Evolutionary conservation across 2,888 invertebrate species (phyloP).

Genomic region (Pteria penguin): DNA sequence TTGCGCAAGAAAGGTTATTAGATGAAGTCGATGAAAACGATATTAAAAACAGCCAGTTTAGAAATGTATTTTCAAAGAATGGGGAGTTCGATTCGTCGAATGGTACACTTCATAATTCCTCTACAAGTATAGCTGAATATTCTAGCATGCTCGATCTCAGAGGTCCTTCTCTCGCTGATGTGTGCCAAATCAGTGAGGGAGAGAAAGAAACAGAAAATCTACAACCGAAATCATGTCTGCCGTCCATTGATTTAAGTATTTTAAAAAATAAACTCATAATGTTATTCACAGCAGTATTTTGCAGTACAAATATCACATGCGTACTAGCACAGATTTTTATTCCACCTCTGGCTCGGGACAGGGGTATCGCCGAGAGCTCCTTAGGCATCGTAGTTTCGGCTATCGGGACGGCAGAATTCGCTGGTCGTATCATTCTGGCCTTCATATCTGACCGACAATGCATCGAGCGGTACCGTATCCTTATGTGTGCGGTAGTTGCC

Average conservation of each 20-base stretch:
- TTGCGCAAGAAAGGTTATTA: no score
- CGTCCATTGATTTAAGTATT: conserved; percentile 22
- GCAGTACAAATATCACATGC: conserved; percentile 5
- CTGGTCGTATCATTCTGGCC: conserved; percentile 6
- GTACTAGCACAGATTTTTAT: conserved; percentile 17
- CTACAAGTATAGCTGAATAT: no score
- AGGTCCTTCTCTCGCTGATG: no score
- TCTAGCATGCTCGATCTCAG: no score
- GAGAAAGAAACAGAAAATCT: no score
- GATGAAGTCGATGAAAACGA: no score
- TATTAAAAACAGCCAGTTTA: no score
- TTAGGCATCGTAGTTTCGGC: conserved; percentile 10
- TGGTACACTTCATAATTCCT: no score
- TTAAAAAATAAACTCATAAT: conserved; percentile 15
- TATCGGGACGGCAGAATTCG: conserved; percentile 18
- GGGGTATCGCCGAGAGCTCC: conserved; percentile 4
- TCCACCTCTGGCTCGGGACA: conserved; percentile 26
- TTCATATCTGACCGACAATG: conserved; percentile 7
- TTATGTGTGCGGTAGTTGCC: conserved; percentile 7
- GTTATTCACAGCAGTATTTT: conserved; percentile 1
- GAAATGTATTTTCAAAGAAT: no score
- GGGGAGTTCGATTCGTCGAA: no score
- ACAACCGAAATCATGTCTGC: no score
- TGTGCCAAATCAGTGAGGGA: no score
- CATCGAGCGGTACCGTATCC: conserved; percentile 12